Evolutionary conservation across 2,797 vertebrate species (phyloP).

Genomic region (Pristis pectinata): DNA sequence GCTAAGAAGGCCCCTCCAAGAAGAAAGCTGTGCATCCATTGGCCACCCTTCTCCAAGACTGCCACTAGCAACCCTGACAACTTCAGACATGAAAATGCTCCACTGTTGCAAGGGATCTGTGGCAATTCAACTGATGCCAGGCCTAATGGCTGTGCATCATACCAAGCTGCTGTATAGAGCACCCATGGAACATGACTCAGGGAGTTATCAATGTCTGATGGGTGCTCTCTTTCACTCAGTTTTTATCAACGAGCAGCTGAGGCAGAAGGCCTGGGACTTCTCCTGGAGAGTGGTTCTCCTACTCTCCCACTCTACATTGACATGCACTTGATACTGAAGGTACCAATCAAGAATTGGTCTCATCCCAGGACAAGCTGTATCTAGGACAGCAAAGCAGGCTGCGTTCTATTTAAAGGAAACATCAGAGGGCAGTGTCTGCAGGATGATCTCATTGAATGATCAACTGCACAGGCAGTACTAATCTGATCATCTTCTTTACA

Average conservation of each 20-base stretch:
- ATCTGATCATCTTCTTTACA: too few species aligned
- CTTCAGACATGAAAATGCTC: neutral
- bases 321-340: too few species aligned
- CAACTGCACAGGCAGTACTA: too few species aligned
- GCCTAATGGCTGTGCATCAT: neutral
- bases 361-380: neutral
- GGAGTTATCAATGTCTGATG: neutral
- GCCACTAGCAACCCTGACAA: neutral
- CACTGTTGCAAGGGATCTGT: neutral
- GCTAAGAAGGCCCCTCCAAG: neutral
- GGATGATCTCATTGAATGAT: neutral
- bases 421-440: neutral
- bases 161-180: neutral
- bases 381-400: neutral
- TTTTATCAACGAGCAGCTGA: neutral
- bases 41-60: too few species aligned
- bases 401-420: neutral
- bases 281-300: too few species aligned
- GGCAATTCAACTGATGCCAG: neutral
- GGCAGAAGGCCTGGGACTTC: neutral
- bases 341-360: too few species aligned
- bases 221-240: neutral
- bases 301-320: neutral
- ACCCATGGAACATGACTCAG: neutral
- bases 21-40: too few species aligned